phyloP scores from a whole-genome alignment of 2,888 invertebrate species.

The Pseudoips prasinana region DNA sequence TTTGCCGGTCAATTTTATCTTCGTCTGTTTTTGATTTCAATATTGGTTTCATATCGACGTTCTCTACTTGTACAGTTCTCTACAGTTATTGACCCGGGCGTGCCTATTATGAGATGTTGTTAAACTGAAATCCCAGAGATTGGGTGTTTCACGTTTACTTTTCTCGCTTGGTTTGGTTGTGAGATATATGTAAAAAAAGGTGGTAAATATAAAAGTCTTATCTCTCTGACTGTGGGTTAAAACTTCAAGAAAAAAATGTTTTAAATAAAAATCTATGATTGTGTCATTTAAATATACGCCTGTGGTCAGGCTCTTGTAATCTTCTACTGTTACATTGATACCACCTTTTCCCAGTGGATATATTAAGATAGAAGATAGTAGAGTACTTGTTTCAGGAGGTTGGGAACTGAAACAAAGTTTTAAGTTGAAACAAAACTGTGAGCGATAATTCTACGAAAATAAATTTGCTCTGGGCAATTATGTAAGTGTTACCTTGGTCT shows the following conservation, averaged over 20 bases:
- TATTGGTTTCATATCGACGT: no score
- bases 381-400: slow-evolving; percentile 83
- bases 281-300: slow-evolving; percentile 98
- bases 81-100: slow-evolving; percentile 93
- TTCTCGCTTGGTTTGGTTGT: slow-evolving; percentile 90
- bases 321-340: slow-evolving; percentile 95
- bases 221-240: slow-evolving; percentile 87
- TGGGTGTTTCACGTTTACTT: slow-evolving; percentile 81
- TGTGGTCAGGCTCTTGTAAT: slow-evolving; percentile 93
- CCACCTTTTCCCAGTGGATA: slow-evolving; percentile 95
- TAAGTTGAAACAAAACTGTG: no score
- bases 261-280: slow-evolving; percentile 98
- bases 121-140: slow-evolving; percentile 85
- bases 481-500: no score
- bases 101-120: slow-evolving; percentile 93
- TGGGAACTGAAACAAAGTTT: slow-evolving; percentile 65
- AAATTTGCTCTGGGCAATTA: no score
- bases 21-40: no score
- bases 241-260: slow-evolving; percentile 91
- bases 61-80: no score
- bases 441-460: no score
- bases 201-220: slow-evolving; percentile 96
- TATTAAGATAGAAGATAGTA: no score
- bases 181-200: slow-evolving; percentile 97
- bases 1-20: no score